A percentile compares a stretch with the other conserved stretches of the same genome.
Evolutionary conservation across 2,888 invertebrate genomes (phyloP).

Genomic region (Nasonovia ribisnigri): DNA sequence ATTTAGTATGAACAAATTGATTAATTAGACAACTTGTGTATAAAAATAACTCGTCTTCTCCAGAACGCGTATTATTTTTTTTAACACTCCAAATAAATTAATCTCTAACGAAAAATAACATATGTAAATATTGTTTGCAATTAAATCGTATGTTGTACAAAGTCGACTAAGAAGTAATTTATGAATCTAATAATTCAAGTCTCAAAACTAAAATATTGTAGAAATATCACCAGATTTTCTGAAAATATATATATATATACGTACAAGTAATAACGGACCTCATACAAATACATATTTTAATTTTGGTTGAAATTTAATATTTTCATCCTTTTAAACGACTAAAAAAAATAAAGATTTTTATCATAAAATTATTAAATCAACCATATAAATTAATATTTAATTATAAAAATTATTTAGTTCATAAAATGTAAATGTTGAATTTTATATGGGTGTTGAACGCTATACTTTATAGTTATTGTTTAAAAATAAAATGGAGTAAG

Average conservation of each 20-base stretch:
- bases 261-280: neutral
- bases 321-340: neutral
- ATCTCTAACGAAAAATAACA: neutral
- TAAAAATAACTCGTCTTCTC: neutral
- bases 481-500: no score
- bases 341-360: neutral
- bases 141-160: neutral
- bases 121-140: neutral
- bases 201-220: neutral
- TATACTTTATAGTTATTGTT: no score
- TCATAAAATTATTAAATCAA: neutral
- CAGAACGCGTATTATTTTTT: neutral
- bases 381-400: neutral
- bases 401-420: neutral
- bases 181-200: neutral
- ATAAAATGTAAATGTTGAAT: neutral
- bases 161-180: neutral
- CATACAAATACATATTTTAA: neutral
- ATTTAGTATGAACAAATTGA: constrained; percentile 9
- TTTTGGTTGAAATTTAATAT: neutral
- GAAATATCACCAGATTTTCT: neutral
- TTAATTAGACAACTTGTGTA: neutral
- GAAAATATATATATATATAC: neutral
- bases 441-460: neutral
- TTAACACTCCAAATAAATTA: neutral